Evolutionary conservation across 2,113 vertebrate genomes (phyloP).

Genomic region (Cisticola juncidis): DNA sequence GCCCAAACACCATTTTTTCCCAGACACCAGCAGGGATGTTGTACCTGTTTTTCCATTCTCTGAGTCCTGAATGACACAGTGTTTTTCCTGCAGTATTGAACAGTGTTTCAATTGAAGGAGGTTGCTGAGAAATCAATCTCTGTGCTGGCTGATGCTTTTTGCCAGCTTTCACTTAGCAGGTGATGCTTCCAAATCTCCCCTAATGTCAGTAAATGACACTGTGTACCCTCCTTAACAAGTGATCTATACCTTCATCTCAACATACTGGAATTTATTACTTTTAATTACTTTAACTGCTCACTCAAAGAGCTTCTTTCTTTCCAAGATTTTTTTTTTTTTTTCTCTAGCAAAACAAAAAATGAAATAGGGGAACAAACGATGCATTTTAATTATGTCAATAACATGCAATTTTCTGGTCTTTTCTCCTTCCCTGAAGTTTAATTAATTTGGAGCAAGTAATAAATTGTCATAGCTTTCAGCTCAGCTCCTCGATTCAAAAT

Average conservation of each 20-base stretch:
- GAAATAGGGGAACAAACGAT: background rate
- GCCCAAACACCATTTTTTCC: background rate
- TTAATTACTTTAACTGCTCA: conserved; percentile 38
- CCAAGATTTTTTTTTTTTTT: background rate
- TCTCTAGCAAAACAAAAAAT: background rate
- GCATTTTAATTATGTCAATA: conserved; percentile 54
- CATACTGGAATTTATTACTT: conserved; percentile 2
- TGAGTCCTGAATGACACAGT: background rate
- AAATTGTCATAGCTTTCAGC: conserved; percentile 32
- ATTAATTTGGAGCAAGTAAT: conserved; percentile 55
- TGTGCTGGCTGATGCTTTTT: background rate
- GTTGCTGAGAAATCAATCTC: background rate
- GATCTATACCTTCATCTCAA: conserved; percentile 11
- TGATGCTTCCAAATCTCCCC: background rate
- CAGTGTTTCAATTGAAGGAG: background rate
- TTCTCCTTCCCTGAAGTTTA: conserved; percentile 41
- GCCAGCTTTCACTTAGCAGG: background rate
- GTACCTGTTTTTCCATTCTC: background rate
- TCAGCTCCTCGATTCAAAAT: conserved; percentile 3
- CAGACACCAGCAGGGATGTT: background rate
- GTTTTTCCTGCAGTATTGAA: background rate
- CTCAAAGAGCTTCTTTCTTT: background rate
- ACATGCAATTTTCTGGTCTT: conserved; percentile 34
- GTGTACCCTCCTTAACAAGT: background rate
- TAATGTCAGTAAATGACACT: background rate